phyloP scores from a whole-genome alignment of 2,888 invertebrate genomes.

The Altica lythri region DNA sequence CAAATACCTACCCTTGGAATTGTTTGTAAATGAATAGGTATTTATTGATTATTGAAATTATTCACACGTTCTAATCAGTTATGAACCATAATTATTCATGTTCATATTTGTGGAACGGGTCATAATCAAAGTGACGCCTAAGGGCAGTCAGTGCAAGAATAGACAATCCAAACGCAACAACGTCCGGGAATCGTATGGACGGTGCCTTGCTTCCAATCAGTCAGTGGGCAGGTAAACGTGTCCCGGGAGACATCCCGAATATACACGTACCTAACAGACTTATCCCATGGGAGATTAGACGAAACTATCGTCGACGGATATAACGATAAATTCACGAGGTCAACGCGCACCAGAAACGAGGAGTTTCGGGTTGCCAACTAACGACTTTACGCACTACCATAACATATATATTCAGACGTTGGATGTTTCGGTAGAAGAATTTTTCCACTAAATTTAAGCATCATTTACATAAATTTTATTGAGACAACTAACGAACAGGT shows the following conservation, averaged over 20 bases:
- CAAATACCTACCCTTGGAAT: background rate
- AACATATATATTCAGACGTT: constrained; percentile 42
- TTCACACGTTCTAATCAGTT: too few species aligned
- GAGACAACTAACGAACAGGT: too few species aligned
- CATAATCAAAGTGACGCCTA: constrained; percentile 2
- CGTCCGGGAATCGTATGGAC: constrained; percentile 33
- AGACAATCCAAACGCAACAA: constrained; percentile 27
- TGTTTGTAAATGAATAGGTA: too few species aligned
- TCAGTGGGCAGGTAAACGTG: constrained; percentile 58
- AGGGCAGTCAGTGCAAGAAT: constrained; percentile 2
- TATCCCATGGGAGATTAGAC: constrained; percentile 50
- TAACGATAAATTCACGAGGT: constrained; percentile 52
- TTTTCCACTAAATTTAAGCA: too few species aligned
- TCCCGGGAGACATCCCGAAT: constrained; percentile 52
- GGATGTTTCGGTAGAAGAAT: too few species aligned
- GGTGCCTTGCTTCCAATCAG: constrained; percentile 55
- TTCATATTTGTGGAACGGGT: too few species aligned
- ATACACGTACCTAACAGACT: constrained; percentile 58
- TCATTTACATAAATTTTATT: too few species aligned
- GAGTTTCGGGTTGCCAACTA: constrained; percentile 37
- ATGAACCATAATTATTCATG: too few species aligned
- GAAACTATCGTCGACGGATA: constrained; percentile 50
- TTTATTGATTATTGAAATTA: too few species aligned
- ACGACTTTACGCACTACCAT: constrained; percentile 51
- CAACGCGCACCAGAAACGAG: constrained; percentile 14